These are phyloP conservation scores for Typhlichthys subterraneus DNA, from an alignment of 2,797 vertebrate species.

Conservation along the genomic window DNA sequence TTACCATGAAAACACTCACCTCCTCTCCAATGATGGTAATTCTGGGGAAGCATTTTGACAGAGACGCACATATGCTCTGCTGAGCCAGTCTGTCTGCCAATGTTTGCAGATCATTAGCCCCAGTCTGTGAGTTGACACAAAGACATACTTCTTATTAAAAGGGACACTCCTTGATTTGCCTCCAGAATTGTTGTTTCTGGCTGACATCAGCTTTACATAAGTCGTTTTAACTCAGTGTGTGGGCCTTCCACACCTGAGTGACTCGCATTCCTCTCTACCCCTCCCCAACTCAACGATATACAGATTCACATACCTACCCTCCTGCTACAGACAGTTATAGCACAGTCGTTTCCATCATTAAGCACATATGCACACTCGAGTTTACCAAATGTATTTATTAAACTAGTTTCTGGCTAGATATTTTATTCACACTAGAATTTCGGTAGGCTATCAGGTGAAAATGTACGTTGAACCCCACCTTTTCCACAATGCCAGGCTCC, in stretches of 20 bases:
- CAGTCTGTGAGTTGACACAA: slow-evolving; percentile 72
- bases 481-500: slow-evolving; percentile 92
- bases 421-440: neutral
- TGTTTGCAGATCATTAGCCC: slow-evolving; percentile 92
- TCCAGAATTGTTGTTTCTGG: too few relatives aligned
- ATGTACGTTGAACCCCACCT: slow-evolving; percentile 73
- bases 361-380: too few relatives aligned
- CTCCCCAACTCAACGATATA: too few relatives aligned
- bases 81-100: slow-evolving; percentile 93
- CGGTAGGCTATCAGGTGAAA: neutral
- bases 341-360: neutral
- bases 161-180: neutral
- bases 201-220: too few relatives aligned
- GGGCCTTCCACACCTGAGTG: too few relatives aligned
- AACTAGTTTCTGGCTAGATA: neutral
- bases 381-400: too few relatives aligned
- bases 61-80: slow-evolving; percentile 91
- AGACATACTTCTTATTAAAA: neutral
- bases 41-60: slow-evolving; percentile 87
- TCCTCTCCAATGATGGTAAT: slow-evolving; percentile 96
- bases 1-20: slow-evolving; percentile 64
- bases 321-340: too few relatives aligned
- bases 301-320: too few relatives aligned
- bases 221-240: too few relatives aligned
- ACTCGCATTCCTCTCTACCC: too few relatives aligned